Percentiles rank a stretch among this genome's conserved stretches.
Evolutionary conservation across 2,888 invertebrate genomes (phyloP).

Genomic region (Cephus spinipes): DNA sequence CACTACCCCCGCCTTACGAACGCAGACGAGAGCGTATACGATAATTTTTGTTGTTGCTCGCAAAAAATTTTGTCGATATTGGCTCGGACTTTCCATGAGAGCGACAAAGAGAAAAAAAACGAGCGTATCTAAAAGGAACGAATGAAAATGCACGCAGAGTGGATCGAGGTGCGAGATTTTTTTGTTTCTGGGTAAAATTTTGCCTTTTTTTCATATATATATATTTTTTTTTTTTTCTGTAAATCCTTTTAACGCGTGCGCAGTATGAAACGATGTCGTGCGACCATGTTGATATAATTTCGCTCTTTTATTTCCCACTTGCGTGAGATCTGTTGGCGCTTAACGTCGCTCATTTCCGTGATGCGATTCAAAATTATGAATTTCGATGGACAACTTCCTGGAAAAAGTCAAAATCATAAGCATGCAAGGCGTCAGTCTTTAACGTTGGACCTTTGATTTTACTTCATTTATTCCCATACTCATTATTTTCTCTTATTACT

Average conservation of each 20-base stretch:
- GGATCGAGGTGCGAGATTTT: neutral
- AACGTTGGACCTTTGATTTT: neutral
- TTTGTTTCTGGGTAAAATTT: neutral
- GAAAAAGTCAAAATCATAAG: conserved; percentile 42
- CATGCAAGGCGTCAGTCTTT: conserved; percentile 6
- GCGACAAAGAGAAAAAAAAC: neutral
- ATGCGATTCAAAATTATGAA: conserved; percentile 56
- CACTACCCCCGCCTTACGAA: neutral
- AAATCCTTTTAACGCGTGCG: conserved; percentile 20
- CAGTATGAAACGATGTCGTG: conserved; percentile 32
- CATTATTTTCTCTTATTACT: neutral
- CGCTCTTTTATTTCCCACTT: conserved; percentile 59
- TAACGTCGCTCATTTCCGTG: conserved; percentile 60
- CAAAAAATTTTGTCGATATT: neutral
- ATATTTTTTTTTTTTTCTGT: no score
- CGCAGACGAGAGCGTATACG: neutral
- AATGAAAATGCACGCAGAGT: neutral
- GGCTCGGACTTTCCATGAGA: neutral
- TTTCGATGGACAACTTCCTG: conserved; percentile 59
- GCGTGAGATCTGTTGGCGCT: conserved; percentile 58
- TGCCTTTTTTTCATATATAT: neutral
- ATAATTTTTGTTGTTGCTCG: neutral
- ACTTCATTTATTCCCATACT: neutral
- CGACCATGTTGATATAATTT: conserved; percentile 33
- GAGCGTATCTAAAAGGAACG: neutral